Conservation (phyloP, 2,888 invertebrate species). For the Lasiommata megera region DNA sequence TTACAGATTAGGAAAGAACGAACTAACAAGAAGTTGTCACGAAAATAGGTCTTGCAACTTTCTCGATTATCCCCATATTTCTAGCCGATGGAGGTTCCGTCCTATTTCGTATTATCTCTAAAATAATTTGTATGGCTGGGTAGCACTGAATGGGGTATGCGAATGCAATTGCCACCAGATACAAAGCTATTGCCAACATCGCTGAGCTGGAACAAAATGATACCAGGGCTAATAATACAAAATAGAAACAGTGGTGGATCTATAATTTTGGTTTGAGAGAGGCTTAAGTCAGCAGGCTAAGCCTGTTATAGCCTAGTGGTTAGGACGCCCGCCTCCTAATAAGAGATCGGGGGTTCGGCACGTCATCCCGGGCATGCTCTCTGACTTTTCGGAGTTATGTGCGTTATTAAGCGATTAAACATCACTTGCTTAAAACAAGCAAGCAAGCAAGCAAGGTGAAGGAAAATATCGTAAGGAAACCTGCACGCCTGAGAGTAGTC, state of each 20-base stretch:
- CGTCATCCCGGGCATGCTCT: too few species aligned
- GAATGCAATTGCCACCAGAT: constrained; percentile 46
- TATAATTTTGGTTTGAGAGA: neutral
- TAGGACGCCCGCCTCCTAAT: too few species aligned
- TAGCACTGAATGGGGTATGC: constrained; percentile 55
- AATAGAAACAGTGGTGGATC: neutral
- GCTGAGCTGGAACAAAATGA: constrained; percentile 40
- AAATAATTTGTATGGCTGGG: constrained; percentile 49
- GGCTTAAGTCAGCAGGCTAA: too few species aligned
- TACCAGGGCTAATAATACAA: neutral
- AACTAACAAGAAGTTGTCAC: constrained; percentile 52
- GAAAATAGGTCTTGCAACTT: constrained; percentile 44
- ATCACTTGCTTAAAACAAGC: too few species aligned
- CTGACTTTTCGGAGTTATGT: too few species aligned
- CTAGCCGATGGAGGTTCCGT: constrained; percentile 30
- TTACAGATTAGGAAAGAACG: too few species aligned
- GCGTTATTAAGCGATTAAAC: too few species aligned
- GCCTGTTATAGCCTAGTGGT: too few species aligned
- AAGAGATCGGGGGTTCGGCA: too few species aligned
- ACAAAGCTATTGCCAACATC: constrained; percentile 45
- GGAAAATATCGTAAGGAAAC: too few species aligned
- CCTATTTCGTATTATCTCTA: constrained; percentile 46
- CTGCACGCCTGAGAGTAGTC: too few species aligned
- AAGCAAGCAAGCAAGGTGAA: too few species aligned
- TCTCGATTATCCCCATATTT: constrained; percentile 38